Evolutionary conservation across 2,888 invertebrate genomes (phyloP).

Genomic region (Tridacna gigas): DNA sequence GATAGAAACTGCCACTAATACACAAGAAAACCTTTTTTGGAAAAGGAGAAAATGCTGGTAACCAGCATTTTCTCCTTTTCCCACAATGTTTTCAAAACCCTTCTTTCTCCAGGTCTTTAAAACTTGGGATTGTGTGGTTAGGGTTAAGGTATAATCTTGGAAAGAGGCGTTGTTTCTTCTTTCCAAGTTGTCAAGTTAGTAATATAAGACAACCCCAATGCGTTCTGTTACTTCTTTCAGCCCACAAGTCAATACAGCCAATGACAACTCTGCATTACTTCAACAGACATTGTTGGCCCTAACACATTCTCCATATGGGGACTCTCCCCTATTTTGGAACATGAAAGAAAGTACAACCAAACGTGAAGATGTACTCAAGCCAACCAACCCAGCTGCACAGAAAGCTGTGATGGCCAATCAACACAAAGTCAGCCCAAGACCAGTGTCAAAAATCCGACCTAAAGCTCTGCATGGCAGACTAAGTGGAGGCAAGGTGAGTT

Average conservation of each 20-base stretch:
- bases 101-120: no score
- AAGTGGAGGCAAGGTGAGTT: constrained; percentile 85
- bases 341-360: constrained; percentile 87
- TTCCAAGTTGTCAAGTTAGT: no score
- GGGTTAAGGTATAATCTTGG: no score
- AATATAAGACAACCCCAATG: no score
- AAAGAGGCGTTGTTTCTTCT: no score
- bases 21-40: no score
- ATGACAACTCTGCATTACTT: constrained; percentile 88
- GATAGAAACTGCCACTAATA: no score
- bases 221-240: constrained; percentile 7
- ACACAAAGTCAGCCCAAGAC: constrained; percentile 88
- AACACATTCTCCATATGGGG: constrained; percentile 93
- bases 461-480: constrained; percentile 84
- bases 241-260: constrained; percentile 40
- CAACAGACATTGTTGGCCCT: constrained; percentile 86
- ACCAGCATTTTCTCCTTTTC: not conserved
- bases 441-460: constrained; percentile 87
- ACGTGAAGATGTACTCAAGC: constrained; percentile 89
- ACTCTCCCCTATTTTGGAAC: constrained; percentile 93
- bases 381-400: constrained; percentile 88
- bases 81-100: not conserved
- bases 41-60: not conserved
- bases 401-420: constrained; percentile 86
- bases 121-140: no score